Evolutionary conservation across 30 jellyfish, hydroid and myxozoan species (phyloP), one percentile per base, ranked within the genome.

Genomic region (Aurelia aurita complex sp. Pacific): DNA sequence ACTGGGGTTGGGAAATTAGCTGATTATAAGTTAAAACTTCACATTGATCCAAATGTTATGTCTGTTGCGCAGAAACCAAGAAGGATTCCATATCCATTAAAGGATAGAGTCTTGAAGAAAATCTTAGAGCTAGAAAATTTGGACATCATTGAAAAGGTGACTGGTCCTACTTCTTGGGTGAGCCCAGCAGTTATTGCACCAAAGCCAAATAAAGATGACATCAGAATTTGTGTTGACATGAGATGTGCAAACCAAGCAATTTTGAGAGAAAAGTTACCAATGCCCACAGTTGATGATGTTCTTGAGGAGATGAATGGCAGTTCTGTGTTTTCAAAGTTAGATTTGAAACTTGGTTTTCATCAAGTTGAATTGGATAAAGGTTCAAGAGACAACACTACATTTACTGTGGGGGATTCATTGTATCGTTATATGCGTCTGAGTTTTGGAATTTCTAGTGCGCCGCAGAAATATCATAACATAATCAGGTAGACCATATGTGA

Each of bases 151-250:
- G 65, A 54, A 54, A 54, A 54, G 16, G 65, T 54, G 65, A 54
- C 65, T 54, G 65, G 65, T 54, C 65, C 65, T 54, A 54, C 65
- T 54, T 54, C 65, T 54, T 54, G 65, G 65, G 65, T 54, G 65
- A 54, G 65, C 65, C 65, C 65, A 54, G 65, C 65, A 54, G 65
- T 54, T 9, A 9, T 54, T 54, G 16, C 65, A 54, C 65, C 65
- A 54, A 54, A 54, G 65, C 65, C 65, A 54, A 54, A 16, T 16
- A 54, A 54, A 54, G 65, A 54, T 54, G 65, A 54, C 29, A 23
- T 54, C 65, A 54, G 65, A 54, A 54, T 54, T 54, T 54, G 65
- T 54, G 65, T 54, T 54, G 65, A 54, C 65, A 54, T 54, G 65
- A 54, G 29, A 23, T 23, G 29, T 23, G 29, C 29, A 23, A 23